These are phyloP conservation scores for Myotis lucifugus DNA, from an alignment of 2,113 vertebrate species.

Conservation along the genomic window DNA sequence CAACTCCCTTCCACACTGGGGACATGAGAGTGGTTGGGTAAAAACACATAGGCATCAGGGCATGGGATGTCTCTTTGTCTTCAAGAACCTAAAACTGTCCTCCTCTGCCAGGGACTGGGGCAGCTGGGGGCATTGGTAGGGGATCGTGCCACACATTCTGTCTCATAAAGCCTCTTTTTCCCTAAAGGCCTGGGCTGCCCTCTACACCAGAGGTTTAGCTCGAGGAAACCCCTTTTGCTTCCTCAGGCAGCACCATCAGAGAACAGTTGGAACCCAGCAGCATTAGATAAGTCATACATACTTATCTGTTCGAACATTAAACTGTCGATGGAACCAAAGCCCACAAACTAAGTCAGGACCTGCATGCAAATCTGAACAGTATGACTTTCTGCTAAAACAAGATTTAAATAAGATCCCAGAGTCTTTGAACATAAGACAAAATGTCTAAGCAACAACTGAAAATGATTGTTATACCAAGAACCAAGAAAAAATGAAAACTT, in stretches of 20 bases:
- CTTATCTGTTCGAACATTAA: neutral
- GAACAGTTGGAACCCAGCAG: neutral
- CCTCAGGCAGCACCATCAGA: neutral
- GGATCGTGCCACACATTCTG: neutral
- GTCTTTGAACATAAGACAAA: neutral
- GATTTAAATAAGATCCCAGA: neutral
- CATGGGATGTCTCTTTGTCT: neutral
- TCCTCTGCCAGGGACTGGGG: neutral
- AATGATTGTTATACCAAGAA: neutral
- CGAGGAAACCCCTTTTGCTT: neutral
- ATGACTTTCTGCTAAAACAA: neutral
- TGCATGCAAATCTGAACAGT: neutral
- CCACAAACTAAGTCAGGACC: neutral
- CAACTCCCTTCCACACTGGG: neutral
- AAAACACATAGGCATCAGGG: neutral
- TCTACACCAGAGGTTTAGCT: neutral
- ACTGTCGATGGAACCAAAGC: neutral
- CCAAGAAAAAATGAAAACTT: neutral
- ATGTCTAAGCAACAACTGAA: neutral
- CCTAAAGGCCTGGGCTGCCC: neutral
- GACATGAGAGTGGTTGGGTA: neutral
- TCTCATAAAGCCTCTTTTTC: neutral
- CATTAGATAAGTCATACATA: neutral
- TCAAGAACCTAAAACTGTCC: neutral
- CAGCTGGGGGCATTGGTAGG: neutral